phyloP scores from a whole-genome alignment of 1,140 invertebrate genomes.

The Brachionus plicatilis region DNA sequence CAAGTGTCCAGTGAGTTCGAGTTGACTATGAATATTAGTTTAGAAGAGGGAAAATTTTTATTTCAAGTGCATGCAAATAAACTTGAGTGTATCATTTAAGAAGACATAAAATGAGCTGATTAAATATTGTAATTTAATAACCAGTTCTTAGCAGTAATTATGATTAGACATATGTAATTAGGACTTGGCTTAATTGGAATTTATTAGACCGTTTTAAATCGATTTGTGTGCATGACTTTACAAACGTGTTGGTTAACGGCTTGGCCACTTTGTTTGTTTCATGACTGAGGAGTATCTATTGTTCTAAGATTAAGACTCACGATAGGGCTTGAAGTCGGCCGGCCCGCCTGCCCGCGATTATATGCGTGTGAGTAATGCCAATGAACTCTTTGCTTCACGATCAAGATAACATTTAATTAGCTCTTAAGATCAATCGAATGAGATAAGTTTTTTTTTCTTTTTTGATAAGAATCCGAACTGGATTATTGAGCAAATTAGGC shows the following conservation, averaged over 20 bases:
- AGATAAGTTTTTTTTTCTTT: background rate
- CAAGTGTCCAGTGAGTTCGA: background rate
- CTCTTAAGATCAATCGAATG: background rate
- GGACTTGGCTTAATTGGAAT: background rate
- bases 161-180: slow-evolving; percentile 21
- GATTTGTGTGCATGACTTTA: background rate
- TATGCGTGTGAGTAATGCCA: background rate
- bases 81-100: background rate
- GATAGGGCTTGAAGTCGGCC: background rate
- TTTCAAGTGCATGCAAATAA: background rate
- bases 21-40: background rate
- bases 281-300: background rate
- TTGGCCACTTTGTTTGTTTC: background rate
- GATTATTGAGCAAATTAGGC: background rate
- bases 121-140: slow-evolving; percentile 21
- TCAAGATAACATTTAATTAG: background rate
- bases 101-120: background rate
- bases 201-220: slow-evolving; percentile 3
- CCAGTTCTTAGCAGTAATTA: slow-evolving; percentile 11
- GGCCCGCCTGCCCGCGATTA: background rate
- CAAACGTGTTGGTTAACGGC: background rate
- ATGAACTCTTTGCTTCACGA: background rate
- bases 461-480: background rate
- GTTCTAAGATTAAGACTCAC: background rate
- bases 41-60: background rate